Evolutionary conservation across 2,797 vertebrate species (phyloP).

Genomic region (Pagetopsis macropterus): DNA sequence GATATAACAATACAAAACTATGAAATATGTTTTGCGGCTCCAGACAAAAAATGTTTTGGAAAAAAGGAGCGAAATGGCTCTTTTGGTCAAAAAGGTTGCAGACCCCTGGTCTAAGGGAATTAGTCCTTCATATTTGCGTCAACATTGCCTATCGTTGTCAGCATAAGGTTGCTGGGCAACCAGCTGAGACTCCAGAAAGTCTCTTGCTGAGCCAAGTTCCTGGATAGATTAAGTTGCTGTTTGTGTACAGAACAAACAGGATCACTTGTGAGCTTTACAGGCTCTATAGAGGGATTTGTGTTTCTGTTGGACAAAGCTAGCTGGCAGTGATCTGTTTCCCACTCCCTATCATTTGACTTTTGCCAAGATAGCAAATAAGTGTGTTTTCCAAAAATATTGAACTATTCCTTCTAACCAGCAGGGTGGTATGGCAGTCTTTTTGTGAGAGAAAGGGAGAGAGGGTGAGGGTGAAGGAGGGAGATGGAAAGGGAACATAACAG

Average conservation of each 20-base stretch:
- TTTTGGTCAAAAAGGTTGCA: too few species aligned
- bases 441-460: slow-evolving; percentile 19
- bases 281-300: not conserved
- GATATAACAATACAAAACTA: too few species aligned
- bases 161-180: slow-evolving; percentile 26
- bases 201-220: not conserved
- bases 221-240: not conserved
- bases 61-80: too few species aligned
- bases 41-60: too few species aligned
- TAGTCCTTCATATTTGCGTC: not conserved
- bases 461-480: slow-evolving; percentile 7
- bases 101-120: slow-evolving; percentile 9
- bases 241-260: not conserved
- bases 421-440: not conserved
- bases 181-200: not conserved
- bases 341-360: not conserved
- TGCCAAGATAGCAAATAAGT: not conserved
- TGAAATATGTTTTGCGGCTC: too few species aligned
- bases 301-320: not conserved
- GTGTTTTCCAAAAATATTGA: slow-evolving; percentile 13
- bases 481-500: slow-evolving; percentile 19
- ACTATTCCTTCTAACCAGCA: slow-evolving; percentile 15
- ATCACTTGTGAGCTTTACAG: slow-evolving; percentile 3
- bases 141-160: slow-evolving; percentile 5
- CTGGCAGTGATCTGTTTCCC: not conserved